These are phyloP conservation scores for Magallana angulata DNA, from an alignment of 1,140 invertebrate genomes.

Conservation along the genomic window DNA sequence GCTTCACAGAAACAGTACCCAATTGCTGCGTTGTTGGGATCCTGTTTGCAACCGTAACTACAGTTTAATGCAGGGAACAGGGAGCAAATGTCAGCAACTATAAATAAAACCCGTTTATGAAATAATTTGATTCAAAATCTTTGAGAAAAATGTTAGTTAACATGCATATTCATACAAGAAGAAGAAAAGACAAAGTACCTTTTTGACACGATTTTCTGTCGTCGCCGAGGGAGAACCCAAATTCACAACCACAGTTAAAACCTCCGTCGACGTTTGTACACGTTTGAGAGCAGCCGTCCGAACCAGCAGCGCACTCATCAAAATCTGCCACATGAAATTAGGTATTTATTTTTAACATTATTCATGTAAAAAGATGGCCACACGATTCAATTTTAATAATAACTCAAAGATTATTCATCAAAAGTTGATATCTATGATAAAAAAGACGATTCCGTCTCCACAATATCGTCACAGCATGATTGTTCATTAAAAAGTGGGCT, in stretches of 20 bases:
- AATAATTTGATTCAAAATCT: too few relatives aligned
- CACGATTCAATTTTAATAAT: too few relatives aligned
- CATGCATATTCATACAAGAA: too few relatives aligned
- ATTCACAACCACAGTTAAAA: slow-evolving; percentile 52
- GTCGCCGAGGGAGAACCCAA: slow-evolving; percentile 48
- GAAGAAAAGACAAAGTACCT: neutral
- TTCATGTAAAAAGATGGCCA: too few relatives aligned
- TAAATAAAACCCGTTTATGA: neutral
- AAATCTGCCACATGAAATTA: slow-evolving; percentile 39
- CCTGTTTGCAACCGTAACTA: slow-evolving; percentile 43
- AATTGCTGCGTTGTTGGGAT: neutral
- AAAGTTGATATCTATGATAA: too few relatives aligned
- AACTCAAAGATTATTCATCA: too few relatives aligned
- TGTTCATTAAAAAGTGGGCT: too few relatives aligned
- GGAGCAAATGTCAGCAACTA: slow-evolving; percentile 34
- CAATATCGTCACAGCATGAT: too few relatives aligned
- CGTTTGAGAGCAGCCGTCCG: slow-evolving; percentile 44
- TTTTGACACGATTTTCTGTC: slow-evolving; percentile 50
- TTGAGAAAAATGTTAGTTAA: too few relatives aligned
- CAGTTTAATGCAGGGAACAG: slow-evolving; percentile 29
- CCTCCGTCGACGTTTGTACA: slow-evolving; percentile 50
- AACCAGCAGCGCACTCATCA: slow-evolving; percentile 45
- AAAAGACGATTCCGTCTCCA: too few relatives aligned
- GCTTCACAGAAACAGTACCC: slow-evolving; percentile 36
- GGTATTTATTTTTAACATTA: too few relatives aligned